A percentile compares a stretch with the other conserved stretches of the same genome.
Evolutionary conservation across 2,797 vertebrate species (phyloP).

Genomic region (Simalia tracyae): DNA sequence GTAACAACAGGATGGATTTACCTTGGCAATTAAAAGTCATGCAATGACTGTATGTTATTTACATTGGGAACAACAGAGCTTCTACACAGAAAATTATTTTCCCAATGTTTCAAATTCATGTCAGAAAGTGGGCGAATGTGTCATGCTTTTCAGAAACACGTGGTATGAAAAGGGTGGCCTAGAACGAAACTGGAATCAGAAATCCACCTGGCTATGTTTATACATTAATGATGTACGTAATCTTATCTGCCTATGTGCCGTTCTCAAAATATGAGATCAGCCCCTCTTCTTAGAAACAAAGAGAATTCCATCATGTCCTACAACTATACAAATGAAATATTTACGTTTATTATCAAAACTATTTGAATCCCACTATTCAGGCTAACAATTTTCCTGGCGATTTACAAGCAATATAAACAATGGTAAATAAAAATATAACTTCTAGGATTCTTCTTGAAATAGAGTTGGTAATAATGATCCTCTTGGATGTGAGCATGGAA

Average conservation of each 20-base stretch:
- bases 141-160: neutral
- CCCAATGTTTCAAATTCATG: neutral
- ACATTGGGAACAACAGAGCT: neutral
- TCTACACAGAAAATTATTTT: neutral
- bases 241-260: neutral
- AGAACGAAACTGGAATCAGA: too few relatives aligned
- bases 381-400: neutral
- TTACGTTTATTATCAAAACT: neutral
- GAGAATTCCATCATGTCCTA: neutral
- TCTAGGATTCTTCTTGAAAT: neutral
- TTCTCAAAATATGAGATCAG: neutral
- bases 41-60: neutral
- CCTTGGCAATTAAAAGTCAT: neutral
- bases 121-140: too few relatives aligned
- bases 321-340: neutral
- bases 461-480: neutral
- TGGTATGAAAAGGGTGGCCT: neutral
- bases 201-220: neutral
- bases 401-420: neutral
- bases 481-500: neutral
- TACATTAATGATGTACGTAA: neutral
- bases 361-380: neutral
- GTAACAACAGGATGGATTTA: neutral
- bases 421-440: neutral
- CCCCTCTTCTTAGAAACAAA: neutral